Evolutionary conservation across 2,113 vertebrate genomes (phyloP).

Genomic region (Prolemur simus): DNA sequence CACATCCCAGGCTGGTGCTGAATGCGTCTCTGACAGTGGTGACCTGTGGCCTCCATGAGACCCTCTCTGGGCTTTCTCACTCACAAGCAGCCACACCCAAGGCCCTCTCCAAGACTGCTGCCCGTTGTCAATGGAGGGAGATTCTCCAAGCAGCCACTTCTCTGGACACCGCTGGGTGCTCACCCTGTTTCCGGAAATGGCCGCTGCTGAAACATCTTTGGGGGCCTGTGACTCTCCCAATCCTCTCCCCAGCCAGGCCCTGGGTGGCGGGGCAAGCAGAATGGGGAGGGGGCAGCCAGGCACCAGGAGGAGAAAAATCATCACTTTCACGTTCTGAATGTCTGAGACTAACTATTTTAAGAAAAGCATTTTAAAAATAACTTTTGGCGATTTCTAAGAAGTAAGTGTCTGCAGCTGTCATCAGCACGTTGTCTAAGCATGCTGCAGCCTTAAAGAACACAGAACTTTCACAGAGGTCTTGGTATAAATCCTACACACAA

Average conservation of each 20-base stretch:
- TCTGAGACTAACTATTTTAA: neutral
- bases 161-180: accelerated
- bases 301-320: neutral
- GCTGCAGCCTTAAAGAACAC: accelerated
- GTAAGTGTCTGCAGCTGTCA: neutral
- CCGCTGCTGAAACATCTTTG: neutral
- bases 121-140: neutral
- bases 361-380: neutral
- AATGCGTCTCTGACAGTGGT: accelerated
- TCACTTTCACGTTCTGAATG: neutral
- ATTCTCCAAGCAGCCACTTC: accelerated
- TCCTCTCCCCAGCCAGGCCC: neutral
- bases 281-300: neutral
- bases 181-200: neutral
- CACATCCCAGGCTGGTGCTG: neutral
- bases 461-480: neutral
- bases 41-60: accelerated
- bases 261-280: neutral
- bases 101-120: accelerated
- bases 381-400: neutral
- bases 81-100: accelerated
- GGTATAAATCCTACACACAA: neutral
- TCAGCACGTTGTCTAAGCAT: neutral
- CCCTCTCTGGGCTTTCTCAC: neutral
- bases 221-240: neutral